Percentiles rank a stretch among this genome's conserved stretches.
Evolutionary conservation across 2,888 invertebrate species (phyloP).

Genomic region (Petrolisthes manimaculis): DNA sequence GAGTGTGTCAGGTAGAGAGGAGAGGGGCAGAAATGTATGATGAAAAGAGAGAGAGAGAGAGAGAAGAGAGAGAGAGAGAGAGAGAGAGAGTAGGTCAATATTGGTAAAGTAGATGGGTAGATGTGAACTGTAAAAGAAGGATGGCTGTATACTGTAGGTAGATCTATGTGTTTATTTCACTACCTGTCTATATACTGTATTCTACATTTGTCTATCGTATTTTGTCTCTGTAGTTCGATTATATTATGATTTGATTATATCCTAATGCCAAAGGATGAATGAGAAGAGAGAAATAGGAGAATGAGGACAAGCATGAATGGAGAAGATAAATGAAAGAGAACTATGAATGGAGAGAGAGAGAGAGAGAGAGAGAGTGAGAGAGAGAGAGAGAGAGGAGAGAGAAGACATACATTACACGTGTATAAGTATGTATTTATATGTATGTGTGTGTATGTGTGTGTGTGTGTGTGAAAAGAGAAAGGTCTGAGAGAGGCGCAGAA

Average conservation of each 20-base stretch:
- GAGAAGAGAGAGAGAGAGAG: constrained; percentile 14
- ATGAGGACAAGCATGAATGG: neutral
- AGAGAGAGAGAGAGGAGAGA: no score
- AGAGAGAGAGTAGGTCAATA: constrained; percentile 18
- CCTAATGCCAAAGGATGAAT: neutral
- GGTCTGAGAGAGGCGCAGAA: no score
- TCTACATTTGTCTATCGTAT: neutral
- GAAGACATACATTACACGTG: no score
- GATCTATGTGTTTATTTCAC: no score
- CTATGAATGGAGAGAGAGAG: neutral
- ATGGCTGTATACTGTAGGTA: no score
- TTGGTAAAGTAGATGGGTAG: no score
- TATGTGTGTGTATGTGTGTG: no score
- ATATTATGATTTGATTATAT: neutral
- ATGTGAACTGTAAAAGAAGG: no score
- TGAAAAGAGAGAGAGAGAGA: constrained; percentile 13
- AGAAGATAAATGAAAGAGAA: neutral
- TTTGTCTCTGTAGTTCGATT: neutral
- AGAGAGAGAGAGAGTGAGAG: constrained; percentile 1
- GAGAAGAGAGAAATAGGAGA: neutral
- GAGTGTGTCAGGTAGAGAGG: neutral
- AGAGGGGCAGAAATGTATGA: no score
- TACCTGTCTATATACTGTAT: no score
- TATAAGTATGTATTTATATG: no score
- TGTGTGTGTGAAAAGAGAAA: no score